Evolutionary conservation across 2,888 invertebrate species (phyloP).

Genomic region (Phengaris arion): DNA sequence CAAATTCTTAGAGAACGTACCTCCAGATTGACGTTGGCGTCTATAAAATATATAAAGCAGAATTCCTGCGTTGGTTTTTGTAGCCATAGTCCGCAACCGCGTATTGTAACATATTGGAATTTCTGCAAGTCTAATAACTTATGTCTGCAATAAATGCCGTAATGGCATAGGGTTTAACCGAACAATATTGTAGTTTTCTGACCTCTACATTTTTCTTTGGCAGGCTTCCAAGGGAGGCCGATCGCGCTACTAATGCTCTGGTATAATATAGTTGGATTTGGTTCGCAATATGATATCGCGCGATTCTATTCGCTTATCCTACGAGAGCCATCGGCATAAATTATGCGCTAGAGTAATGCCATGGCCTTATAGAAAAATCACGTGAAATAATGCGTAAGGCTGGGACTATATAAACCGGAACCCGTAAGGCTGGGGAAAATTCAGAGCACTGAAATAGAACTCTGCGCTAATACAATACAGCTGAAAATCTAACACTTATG

Average conservation of each 20-base stretch:
- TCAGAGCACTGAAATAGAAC: no score
- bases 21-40: no score
- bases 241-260: not conserved
- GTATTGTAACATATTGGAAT: slow-evolving; percentile 24
- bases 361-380: no score
- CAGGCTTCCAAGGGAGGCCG: not conserved
- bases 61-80: slow-evolving; percentile 1
- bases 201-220: slow-evolving; percentile 26
- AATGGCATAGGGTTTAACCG: slow-evolving; percentile 21
- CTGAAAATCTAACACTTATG: no score
- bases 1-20: no score
- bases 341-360: no score
- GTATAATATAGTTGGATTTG: not conserved
- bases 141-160: slow-evolving; percentile 22
- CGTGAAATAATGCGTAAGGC: no score
- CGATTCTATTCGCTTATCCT: not conserved
- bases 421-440: no score
- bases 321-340: no score
- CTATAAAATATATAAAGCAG: not conserved
- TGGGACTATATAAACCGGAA: no score
- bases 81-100: not conserved
- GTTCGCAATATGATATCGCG: not conserved
- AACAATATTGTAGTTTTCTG: slow-evolving; percentile 27
- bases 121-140: slow-evolving; percentile 26
- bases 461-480: no score